Base-by-base conservation (phyloP, 1,140 invertebrate genomes). In the Zaprionus lachaisei region DNA sequence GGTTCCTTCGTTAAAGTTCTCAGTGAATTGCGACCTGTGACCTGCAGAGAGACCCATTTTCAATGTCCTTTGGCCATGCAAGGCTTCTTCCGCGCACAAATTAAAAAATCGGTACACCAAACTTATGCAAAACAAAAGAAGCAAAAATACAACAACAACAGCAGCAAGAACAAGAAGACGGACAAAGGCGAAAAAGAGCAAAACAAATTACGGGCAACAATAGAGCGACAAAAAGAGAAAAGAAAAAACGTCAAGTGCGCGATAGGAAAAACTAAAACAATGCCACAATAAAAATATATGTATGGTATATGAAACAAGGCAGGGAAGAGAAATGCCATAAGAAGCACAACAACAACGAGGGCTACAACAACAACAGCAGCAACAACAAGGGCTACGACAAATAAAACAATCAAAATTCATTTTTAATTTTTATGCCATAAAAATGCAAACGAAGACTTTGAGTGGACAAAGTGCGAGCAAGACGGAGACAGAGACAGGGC, bases 401-500 rank as follows among this genome's bases (percentile, higher is more conserved):
- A 75, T 63, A 90, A 87, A 89, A 89, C 85, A 89, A 89, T 91
- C 84, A 90, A 89, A 91, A 90, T 89, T 89, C 84, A 81, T 89
- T 89, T 89, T 89, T 89, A 91, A 89, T 89, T 89, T 89, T 89
- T 91, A 89, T 89, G 79, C 85, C 85, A 89, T 89, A 89, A 89
- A 89, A 89, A 89, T 89, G 85, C 86, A 85, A 89, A 89, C 82
- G 85, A 85, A 79, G 81, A 75, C 77, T 58, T 72, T 28, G 38
- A 54, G 49, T 60, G 65, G 22, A 12, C 63, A 49, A 44, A 3
- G 34, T 41, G 26, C 54, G 34, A 28, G 31, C 9, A 7, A 55
- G 26, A 38, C 15, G 41, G 34, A 34, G 55, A 70, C 24, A 31
- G 15, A 17, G 14, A 54, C n/a, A n/a, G n/a, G n/a, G 15, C 38